Conservation (phyloP, 2,888 invertebrate genomes). For the Tineola bisselliella region DNA sequence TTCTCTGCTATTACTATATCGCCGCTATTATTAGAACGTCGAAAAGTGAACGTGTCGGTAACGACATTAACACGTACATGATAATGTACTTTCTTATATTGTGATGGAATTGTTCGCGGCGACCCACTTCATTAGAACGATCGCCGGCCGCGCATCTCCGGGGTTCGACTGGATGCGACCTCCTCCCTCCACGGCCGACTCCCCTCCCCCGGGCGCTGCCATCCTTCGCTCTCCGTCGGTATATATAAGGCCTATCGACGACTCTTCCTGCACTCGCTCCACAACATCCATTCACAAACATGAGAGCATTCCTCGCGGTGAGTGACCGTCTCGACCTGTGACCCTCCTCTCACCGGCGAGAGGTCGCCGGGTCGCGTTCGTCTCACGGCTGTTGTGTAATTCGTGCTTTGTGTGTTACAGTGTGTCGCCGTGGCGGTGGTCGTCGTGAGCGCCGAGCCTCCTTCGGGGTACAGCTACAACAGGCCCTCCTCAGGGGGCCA, state of each 20-base stretch:
- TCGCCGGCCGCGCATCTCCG: neutral
- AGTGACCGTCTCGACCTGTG: conserved; percentile 25
- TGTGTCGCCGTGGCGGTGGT: conserved; percentile 85
- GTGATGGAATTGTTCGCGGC: too few species aligned
- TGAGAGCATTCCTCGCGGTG: conserved; percentile 67
- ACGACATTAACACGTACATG: too few species aligned
- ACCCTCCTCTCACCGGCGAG: neutral
- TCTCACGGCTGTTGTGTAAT: neutral
- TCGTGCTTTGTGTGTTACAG: conserved; percentile 56
- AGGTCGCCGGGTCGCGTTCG: neutral
- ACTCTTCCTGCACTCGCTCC: neutral
- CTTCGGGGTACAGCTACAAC: conserved; percentile 79
- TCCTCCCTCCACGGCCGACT: neutral
- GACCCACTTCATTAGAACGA: too few species aligned
- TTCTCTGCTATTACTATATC: too few species aligned
- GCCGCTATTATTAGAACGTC: too few species aligned
- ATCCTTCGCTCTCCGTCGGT: neutral
- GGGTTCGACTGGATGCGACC: neutral
- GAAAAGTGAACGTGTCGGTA: too few species aligned
- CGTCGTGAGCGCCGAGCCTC: conserved; percentile 80
- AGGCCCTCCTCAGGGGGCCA: conserved; percentile 67
- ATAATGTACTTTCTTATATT: too few species aligned
- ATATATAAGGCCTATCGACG: neutral
- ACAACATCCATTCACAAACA: conserved; percentile 22
- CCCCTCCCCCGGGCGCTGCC: neutral